phyloP scores from a whole-genome alignment of 2,888 invertebrate species.

The Argynnis bischoffii region DNA sequence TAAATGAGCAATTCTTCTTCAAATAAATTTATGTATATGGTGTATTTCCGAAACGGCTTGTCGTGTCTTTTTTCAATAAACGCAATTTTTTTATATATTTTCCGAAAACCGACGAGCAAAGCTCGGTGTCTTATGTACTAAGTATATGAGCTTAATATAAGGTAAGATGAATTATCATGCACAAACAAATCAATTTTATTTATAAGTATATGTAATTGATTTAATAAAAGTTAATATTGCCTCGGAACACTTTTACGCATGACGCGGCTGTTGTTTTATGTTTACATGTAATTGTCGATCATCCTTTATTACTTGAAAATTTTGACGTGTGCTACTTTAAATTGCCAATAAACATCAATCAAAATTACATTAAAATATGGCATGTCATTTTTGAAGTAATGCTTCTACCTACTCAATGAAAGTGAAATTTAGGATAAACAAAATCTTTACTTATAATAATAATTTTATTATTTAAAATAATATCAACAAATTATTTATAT shows the following conservation, averaged over 20 bases:
- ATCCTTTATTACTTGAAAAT: slow-evolving; percentile 19
- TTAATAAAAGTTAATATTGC: neutral
- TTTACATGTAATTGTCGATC: slow-evolving; percentile 26
- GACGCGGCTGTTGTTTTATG: slow-evolving; percentile 10
- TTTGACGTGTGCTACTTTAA: slow-evolving; percentile 33
- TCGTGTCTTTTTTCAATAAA: too few relatives aligned
- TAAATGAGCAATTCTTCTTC: too few relatives aligned
- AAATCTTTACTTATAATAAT: neutral
- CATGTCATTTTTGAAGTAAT: slow-evolving; percentile 14
- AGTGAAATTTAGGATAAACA: slow-evolving; percentile 15
- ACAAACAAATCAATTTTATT: too few relatives aligned
- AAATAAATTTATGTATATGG: too few relatives aligned
- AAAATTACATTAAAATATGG: slow-evolving; percentile 27
- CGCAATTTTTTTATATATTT: too few relatives aligned
- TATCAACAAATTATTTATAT: too few relatives aligned
- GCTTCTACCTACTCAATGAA: neutral
- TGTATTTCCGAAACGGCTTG: too few relatives aligned
- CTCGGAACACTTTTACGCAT: slow-evolving; percentile 10
- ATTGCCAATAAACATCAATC: slow-evolving; percentile 33
- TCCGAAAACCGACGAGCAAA: too few relatives aligned
- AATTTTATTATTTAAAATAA: too few relatives aligned
- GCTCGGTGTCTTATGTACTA: too few relatives aligned
- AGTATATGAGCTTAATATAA: too few relatives aligned
- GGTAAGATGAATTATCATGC: too few relatives aligned
- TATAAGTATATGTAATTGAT: neutral